phyloP scores from a whole-genome alignment of 2,888 invertebrate species.

The Catotricha subobsoleta region DNA sequence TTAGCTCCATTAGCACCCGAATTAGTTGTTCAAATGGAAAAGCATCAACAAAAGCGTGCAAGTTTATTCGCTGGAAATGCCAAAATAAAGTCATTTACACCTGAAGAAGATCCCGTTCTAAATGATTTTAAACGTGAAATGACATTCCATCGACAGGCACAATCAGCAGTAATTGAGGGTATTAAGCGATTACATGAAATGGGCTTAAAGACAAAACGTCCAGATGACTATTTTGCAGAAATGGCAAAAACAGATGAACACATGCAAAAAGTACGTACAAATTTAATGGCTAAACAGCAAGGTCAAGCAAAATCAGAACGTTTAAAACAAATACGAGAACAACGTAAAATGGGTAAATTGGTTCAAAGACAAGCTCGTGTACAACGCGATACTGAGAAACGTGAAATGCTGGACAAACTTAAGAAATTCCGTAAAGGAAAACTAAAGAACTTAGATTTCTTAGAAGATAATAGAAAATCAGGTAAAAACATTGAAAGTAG shows the following conservation, averaged over 20 bases:
- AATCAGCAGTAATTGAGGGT: constrained; percentile 67
- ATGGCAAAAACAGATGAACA: constrained; percentile 96
- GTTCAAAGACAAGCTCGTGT: constrained; percentile 68
- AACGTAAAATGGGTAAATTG: constrained; percentile 85
- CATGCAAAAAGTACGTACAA: constrained; percentile 86
- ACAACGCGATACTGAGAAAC: constrained; percentile 78
- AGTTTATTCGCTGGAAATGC: constrained; percentile 48
- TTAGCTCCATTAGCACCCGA: constrained; percentile 74
- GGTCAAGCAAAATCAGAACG: constrained; percentile 77
- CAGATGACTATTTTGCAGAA: constrained; percentile 95
- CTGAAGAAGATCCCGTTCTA: constrained; percentile 56
- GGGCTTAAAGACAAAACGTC: constrained; percentile 61
- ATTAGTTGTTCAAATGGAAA: constrained; percentile 55
- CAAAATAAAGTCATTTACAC: constrained; percentile 42
- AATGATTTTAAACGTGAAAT: constrained; percentile 90
- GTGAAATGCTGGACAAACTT: constrained; percentile 76
- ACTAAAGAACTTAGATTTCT: constrained; percentile 59
- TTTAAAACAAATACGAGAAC: constrained; percentile 71
- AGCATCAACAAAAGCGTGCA: constrained; percentile 51
- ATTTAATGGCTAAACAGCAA: constrained; percentile 65
- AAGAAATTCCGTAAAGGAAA: constrained; percentile 83
- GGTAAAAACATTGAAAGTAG: not conserved
- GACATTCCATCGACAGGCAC: constrained; percentile 69
- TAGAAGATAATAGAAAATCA: constrained; percentile 40
- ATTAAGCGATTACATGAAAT: constrained; percentile 58